phyloP scores from a whole-genome alignment of 2,888 invertebrate genomes.

The Mesoligia furuncula region DNA sequence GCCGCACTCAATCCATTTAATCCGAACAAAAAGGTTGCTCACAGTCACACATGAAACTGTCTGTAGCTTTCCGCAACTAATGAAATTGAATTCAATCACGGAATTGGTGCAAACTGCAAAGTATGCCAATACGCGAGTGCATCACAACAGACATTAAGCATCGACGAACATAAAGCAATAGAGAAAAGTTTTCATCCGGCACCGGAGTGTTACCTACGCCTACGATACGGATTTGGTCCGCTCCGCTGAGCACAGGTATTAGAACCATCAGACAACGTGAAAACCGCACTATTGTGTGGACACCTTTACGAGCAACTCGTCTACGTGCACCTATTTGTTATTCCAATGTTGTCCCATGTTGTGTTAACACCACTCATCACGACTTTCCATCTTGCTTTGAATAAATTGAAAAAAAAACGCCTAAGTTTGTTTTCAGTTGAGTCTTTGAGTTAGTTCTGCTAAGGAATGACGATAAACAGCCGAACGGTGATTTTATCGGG shows the following conservation, averaged over 20 bases:
- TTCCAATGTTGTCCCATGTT: slow-evolving; percentile 61
- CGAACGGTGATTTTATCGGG: slow-evolving; percentile 16
- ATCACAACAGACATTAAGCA: slow-evolving; percentile 35
- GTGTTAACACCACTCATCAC: slow-evolving; percentile 64
- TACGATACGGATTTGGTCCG: slow-evolving; percentile 65
- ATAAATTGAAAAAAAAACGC: slow-evolving; percentile 35
- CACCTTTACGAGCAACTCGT: slow-evolving; percentile 56
- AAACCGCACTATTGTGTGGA: slow-evolving; percentile 66
- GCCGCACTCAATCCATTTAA: slow-evolving; percentile 64
- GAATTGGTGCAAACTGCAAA: slow-evolving; percentile 61
- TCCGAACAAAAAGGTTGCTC: slow-evolving; percentile 58
- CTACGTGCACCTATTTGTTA: slow-evolving; percentile 66
- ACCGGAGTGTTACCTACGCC: slow-evolving; percentile 56
- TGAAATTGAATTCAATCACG: slow-evolving; percentile 61
- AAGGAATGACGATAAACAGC: slow-evolving; percentile 8
- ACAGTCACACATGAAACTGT: slow-evolving; percentile 47
- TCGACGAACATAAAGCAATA: slow-evolving; percentile 60
- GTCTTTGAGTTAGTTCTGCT: slow-evolving; percentile 3
- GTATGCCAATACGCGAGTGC: slow-evolving; percentile 50
- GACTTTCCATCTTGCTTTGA: slow-evolving; percentile 60
- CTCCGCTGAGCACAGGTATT: slow-evolving; percentile 70
- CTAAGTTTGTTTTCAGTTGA: not conserved
- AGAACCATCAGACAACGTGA: slow-evolving; percentile 57
- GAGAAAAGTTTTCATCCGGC: slow-evolving; percentile 70
- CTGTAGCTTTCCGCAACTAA: slow-evolving; percentile 57